These are phyloP conservation scores for Nysson spinosus DNA, from an alignment of 2,888 invertebrate species.

Conservation along the genomic window DNA sequence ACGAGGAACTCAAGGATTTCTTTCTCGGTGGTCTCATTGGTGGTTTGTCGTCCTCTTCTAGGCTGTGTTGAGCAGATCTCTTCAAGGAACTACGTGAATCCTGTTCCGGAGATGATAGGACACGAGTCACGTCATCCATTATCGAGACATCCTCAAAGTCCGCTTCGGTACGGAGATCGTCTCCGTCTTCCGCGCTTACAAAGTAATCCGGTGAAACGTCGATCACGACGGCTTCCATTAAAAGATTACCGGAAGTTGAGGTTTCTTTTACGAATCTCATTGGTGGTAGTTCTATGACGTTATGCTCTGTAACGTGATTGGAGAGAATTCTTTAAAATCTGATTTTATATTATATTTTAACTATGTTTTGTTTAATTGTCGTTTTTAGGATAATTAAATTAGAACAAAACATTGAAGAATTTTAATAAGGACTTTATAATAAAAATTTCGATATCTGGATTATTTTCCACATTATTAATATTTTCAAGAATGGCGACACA, in stretches of 20 bases:
- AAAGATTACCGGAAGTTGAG: constrained; percentile 89
- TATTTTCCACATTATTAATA: too few species aligned
- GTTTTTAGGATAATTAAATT: too few species aligned
- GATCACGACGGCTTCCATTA: constrained; percentile 95
- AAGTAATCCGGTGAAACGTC: constrained; percentile 93
- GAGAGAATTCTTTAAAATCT: background rate
- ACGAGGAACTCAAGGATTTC: constrained; percentile 80
- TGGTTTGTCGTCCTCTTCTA: constrained; percentile 79
- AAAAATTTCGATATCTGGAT: too few species aligned
- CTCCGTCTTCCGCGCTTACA: constrained; percentile 87
- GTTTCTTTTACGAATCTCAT: constrained; percentile 93
- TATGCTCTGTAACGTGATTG: constrained; percentile 82
- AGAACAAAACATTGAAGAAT: too few species aligned
- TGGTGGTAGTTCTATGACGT: constrained; percentile 91
- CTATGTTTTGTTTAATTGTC: too few species aligned
- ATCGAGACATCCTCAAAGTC: constrained; percentile 92
- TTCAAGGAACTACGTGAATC: constrained; percentile 49
- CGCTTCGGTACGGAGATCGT: constrained; percentile 91
- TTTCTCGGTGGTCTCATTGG: constrained; percentile 82
- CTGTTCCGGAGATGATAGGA: constrained; percentile 58
- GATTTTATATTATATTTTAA: constrained; percentile 4
- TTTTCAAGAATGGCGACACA: too few species aligned
- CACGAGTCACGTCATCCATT: constrained; percentile 83
- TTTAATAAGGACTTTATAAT: too few species aligned
- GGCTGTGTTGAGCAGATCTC: constrained; percentile 35